Percentiles rank a stretch among this genome's conserved stretches.
Conservation (phyloP, 2,888 invertebrate species). For the Zelleria hepariella region DNA sequence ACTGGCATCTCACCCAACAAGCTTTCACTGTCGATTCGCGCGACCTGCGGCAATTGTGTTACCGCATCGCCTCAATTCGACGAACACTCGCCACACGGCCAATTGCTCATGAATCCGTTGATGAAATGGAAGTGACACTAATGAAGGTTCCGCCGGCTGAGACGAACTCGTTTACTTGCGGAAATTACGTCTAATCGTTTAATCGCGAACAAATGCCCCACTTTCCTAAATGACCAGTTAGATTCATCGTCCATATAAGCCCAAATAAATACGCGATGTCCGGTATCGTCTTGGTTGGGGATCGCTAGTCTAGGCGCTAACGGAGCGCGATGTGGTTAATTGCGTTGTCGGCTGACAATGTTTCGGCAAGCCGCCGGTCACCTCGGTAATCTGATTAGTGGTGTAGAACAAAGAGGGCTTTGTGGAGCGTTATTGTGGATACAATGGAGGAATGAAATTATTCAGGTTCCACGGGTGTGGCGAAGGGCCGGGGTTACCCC, state of each 20-base stretch:
- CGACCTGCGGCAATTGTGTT: too few relatives aligned
- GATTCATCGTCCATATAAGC: background rate
- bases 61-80: background rate
- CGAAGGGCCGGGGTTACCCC: slow-evolving; percentile 52
- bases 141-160: background rate
- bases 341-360: background rate
- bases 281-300: background rate
- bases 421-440: slow-evolving; percentile 6
- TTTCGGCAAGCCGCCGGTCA: background rate
- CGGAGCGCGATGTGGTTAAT: too few relatives aligned
- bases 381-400: background rate
- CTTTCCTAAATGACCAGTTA: background rate
- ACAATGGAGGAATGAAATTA: slow-evolving; percentile 29
- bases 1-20: background rate
- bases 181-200: background rate
- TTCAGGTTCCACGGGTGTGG: slow-evolving; percentile 50
- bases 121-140: background rate
- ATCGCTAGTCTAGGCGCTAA: background rate
- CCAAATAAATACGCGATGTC: background rate
- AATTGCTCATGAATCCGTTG: background rate
- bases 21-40: background rate
- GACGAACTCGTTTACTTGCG: background rate
- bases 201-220: background rate
- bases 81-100: background rate
- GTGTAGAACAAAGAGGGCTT: background rate